Evolutionary conservation across 2,113 vertebrate species (phyloP).

Genomic region (Gnathonemus echidnorhynchus): DNA sequence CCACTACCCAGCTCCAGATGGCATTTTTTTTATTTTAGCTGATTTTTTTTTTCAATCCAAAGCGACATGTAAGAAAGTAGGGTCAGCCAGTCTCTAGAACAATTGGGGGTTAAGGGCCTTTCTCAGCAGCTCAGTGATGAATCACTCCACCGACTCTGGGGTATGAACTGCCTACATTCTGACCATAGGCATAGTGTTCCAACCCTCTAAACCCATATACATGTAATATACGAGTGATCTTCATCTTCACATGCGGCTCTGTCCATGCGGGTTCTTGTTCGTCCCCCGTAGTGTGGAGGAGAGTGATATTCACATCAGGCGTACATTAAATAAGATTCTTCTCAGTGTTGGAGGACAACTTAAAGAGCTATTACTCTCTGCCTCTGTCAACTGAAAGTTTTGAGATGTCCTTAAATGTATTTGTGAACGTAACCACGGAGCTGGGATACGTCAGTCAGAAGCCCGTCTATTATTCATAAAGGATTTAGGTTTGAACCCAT

Average conservation of each 20-base stretch:
- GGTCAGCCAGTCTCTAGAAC: background rate
- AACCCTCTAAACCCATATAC: background rate
- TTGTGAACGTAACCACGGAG: background rate
- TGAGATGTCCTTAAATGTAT: constrained; percentile 1
- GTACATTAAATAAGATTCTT: background rate
- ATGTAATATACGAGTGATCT: background rate
- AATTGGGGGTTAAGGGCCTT: background rate
- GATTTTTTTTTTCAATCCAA: background rate
- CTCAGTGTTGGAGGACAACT: background rate
- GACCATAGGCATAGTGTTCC: background rate
- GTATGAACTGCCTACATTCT: background rate
- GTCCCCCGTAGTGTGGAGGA: background rate
- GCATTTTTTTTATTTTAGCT: background rate
- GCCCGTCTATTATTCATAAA: constrained; percentile 4
- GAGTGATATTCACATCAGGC: background rate
- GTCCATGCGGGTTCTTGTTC: background rate
- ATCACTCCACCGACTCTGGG: background rate
- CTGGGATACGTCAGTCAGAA: background rate
- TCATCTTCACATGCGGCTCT: background rate
- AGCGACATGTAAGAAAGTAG: background rate
- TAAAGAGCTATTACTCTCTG: background rate
- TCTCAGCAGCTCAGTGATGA: background rate
- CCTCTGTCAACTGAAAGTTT: background rate
- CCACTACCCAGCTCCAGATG: background rate
- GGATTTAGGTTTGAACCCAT: background rate